Conservation (phyloP, 1,140 invertebrate species). For the Mactra quadrangularis region DNA sequence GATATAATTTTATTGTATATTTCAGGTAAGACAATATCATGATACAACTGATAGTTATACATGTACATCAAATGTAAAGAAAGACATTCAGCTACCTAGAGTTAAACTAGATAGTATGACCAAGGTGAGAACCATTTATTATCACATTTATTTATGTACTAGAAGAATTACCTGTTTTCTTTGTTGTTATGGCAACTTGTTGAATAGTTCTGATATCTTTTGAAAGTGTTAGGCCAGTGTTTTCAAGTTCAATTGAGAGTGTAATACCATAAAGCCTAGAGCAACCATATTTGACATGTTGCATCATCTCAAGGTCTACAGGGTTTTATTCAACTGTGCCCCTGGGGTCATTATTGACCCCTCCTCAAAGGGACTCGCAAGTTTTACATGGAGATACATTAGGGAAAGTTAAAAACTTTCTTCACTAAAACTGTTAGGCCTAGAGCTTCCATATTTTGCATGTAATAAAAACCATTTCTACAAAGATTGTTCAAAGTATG, state of each 20-base stretch:
- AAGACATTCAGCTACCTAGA: conserved; percentile 47
- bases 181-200: background rate
- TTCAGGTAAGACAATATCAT: no score
- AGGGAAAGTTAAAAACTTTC: no score
- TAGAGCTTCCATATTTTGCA: no score
- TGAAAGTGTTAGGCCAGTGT: background rate
- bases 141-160: background rate
- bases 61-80: background rate
- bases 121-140: conserved; percentile 59
- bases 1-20: no score
- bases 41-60: no score
- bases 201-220: background rate
- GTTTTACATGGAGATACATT: no score
- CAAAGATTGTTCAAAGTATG: no score
- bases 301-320: background rate
- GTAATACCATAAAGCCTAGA: background rate
- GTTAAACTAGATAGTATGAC: conserved; percentile 64
- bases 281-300: background rate
- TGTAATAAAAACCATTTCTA: no score
- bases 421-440: no score
- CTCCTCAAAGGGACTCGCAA: no score
- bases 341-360: no score
- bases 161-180: background rate
- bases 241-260: background rate
- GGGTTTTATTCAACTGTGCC: no score